Conservation (phyloP, 2,888 invertebrate genomes). For the Philaethria dido region DNA sequence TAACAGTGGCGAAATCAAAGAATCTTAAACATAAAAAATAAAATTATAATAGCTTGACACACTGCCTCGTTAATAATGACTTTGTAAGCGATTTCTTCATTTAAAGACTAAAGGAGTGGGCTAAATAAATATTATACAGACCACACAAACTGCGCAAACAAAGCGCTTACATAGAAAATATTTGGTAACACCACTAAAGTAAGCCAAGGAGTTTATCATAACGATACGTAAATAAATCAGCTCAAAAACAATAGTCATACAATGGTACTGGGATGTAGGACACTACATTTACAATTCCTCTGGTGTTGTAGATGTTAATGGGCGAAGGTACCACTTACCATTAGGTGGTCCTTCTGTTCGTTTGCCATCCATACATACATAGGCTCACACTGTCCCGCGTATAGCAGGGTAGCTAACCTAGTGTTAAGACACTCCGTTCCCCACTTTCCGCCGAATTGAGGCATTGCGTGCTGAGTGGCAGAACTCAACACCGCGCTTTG, state of each 20-base stretch:
- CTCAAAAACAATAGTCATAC: not conserved
- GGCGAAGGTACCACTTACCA: too few relatives aligned
- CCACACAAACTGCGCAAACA: slow-evolving; percentile 65
- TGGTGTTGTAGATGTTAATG: too few relatives aligned
- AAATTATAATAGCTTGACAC: not conserved
- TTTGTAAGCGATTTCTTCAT: slow-evolving; percentile 19
- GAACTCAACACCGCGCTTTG: too few relatives aligned
- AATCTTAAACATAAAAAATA: not conserved
- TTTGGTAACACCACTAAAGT: slow-evolving; percentile 77
- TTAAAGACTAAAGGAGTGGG: slow-evolving; percentile 50
- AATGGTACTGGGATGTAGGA: not conserved
- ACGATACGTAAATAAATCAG: slow-evolving; percentile 67
- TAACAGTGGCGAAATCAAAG: too few relatives aligned
- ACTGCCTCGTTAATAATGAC: slow-evolving; percentile 5
- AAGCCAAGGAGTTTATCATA: slow-evolving; percentile 77
- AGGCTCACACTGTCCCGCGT: too few relatives aligned
- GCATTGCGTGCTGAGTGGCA: too few relatives aligned
- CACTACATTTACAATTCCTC: too few relatives aligned
- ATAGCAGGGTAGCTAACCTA: too few relatives aligned
- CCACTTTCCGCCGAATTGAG: too few relatives aligned
- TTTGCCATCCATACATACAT: too few relatives aligned
- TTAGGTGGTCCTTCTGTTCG: too few relatives aligned
- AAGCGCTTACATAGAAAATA: slow-evolving; percentile 75
- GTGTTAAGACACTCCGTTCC: too few relatives aligned
- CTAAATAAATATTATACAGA: slow-evolving; percentile 76